Evolutionary conservation across 2,797 vertebrate genomes (phyloP).

Genomic region (Petrocephalus sullivani): DNA sequence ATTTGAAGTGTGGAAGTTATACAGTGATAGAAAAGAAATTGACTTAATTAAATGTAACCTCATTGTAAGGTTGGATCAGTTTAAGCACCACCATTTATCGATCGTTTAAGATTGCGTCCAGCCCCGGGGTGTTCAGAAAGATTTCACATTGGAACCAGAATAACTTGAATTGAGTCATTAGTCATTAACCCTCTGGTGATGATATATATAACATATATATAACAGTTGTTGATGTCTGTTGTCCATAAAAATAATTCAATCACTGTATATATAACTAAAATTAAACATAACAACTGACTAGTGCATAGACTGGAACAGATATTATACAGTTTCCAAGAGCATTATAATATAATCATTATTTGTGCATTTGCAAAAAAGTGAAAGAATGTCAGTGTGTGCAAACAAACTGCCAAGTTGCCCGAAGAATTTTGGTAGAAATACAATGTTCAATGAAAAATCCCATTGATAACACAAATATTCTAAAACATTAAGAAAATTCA

Average conservation of each 20-base stretch:
- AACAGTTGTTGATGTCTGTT: not conserved
- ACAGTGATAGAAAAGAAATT: not conserved
- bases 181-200: not conserved
- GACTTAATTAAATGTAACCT: not conserved
- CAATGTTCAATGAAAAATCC: not conserved
- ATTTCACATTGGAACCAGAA: not conserved
- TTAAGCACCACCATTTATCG: not conserved
- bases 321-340: not conserved
- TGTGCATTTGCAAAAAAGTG: not conserved
- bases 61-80: not conserved
- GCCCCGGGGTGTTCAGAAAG: slow-evolving; percentile 17
- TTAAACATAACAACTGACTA: not conserved
- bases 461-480: not conserved
- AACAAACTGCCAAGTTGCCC: not conserved
- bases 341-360: not conserved
- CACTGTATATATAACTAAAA: not conserved
- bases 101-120: slow-evolving; percentile 1
- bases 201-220: not conserved
- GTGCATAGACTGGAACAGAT: not conserved
- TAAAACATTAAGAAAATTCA: not conserved
- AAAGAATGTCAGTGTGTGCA: not conserved
- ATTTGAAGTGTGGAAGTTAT: not conserved
- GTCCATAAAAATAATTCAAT: not conserved
- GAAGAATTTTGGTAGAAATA: not conserved
- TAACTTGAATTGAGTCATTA: not conserved